A percentile compares a stretch with the other conserved stretches of the same genome.
Evolutionary conservation across 2,113 vertebrate genomes (phyloP).

Genomic region (Seriola rivoliana): DNA sequence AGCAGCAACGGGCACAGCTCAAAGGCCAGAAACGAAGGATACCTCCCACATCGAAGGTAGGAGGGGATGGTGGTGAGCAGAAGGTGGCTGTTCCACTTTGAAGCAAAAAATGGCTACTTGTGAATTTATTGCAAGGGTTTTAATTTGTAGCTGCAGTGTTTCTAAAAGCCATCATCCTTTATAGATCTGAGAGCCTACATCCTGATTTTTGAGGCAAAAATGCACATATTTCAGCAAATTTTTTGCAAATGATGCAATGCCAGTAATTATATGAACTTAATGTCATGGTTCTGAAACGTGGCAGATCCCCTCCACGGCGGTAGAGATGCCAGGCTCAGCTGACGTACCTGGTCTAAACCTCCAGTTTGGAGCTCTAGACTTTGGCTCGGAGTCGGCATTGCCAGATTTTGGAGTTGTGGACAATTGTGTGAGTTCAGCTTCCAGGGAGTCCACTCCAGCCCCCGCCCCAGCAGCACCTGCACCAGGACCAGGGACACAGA

Average conservation of each 20-base stretch:
- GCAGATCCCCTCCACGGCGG: constrained; percentile 94
- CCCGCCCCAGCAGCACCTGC: constrained; percentile 44
- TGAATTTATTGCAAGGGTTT: neutral
- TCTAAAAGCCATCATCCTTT: neutral
- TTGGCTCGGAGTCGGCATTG: constrained; percentile 92
- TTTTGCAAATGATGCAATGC: neutral
- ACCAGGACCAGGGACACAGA: constrained; percentile 73
- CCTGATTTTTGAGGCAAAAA: neutral
- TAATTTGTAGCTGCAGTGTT: neutral
- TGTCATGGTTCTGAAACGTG: neutral
- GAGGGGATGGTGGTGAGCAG: neutral
- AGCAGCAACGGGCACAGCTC: constrained; percentile 87
- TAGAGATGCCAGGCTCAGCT: constrained; percentile 96
- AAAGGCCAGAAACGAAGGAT: constrained; percentile 93
- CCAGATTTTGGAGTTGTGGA: constrained; percentile 89
- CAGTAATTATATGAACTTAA: neutral
- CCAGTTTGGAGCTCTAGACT: constrained; percentile 97
- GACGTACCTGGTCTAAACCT: constrained; percentile 94
- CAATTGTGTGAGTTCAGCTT: constrained; percentile 83
- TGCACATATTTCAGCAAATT: too few species aligned
- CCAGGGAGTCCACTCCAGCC: constrained; percentile 77
- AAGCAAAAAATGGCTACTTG: neutral
- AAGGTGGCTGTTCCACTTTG: neutral
- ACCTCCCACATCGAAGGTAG: constrained; percentile 92
- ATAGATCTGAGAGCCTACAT: neutral